Percentiles rank a stretch among this genome's conserved stretches.
Evolutionary conservation across 2,797 vertebrate species (phyloP).

Genomic region (Etheostoma perlongum): DNA sequence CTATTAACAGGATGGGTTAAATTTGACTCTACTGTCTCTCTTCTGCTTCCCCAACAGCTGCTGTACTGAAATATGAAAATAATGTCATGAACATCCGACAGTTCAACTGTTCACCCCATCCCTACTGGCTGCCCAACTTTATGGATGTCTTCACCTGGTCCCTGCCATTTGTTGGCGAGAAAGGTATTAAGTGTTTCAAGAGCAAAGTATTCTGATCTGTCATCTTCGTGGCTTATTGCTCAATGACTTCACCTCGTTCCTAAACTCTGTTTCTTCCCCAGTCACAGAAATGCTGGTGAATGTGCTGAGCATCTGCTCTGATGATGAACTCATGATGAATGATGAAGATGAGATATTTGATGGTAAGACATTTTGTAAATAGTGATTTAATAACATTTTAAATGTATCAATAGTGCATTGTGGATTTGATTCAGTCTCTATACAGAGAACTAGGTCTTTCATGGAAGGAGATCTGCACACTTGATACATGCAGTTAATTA

Average conservation of each 20-base stretch:
- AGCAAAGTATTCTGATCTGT: neutral
- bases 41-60: constrained; percentile 80
- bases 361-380: constrained; percentile 84
- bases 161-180: constrained; percentile 88
- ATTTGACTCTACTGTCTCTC: constrained; percentile 3
- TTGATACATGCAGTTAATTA: neutral
- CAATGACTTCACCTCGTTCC: neutral
- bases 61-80: constrained; percentile 89
- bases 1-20: neutral
- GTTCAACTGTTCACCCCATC: constrained; percentile 89
- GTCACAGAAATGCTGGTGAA: constrained; percentile 99
- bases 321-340: constrained; percentile 96
- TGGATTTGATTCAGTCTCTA: constrained; percentile 3
- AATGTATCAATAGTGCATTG: constrained; percentile 13
- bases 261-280: constrained; percentile 63
- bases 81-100: constrained; percentile 90
- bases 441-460: neutral
- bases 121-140: constrained; percentile 90
- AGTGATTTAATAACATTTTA: constrained; percentile 8
- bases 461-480: constrained; percentile 9
- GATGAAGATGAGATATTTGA: constrained; percentile 97
- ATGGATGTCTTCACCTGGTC: constrained; percentile 91
- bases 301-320: constrained; percentile 98
- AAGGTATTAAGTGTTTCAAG: constrained; percentile 71
- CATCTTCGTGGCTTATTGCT: neutral